phyloP scores from a whole-genome alignment of 2,888 invertebrate genomes.

The Barypeithes pellucidus region DNA sequence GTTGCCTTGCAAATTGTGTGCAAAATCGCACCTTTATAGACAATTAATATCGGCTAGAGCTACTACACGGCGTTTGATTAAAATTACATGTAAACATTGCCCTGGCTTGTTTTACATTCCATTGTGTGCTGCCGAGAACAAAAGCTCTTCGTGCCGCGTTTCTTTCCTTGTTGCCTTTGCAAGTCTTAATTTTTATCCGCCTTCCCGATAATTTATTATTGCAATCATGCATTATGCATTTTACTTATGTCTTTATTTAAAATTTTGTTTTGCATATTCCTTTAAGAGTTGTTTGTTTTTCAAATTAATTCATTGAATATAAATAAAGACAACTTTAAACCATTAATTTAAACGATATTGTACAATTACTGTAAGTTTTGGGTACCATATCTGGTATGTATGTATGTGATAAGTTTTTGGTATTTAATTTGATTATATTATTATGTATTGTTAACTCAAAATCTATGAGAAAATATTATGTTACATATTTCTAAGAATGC shows the following conservation, averaged over 20 bases:
- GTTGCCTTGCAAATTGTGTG: slow-evolving; percentile 69
- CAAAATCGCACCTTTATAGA: slow-evolving; percentile 69
- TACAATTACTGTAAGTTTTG: too few relatives aligned
- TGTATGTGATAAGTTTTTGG: too few relatives aligned
- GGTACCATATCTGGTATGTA: too few relatives aligned
- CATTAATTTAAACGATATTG: too few relatives aligned
- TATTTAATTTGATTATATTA: too few relatives aligned
- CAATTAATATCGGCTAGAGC: slow-evolving; percentile 69
- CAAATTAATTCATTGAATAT: not conserved
- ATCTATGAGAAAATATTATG: too few relatives aligned
- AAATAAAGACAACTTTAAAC: not conserved
- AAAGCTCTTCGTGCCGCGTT: slow-evolving; percentile 70
- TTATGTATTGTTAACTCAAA: too few relatives aligned
- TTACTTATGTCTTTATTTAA: slow-evolving; percentile 63
- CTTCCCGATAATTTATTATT: slow-evolving; percentile 64
- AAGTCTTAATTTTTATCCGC: slow-evolving; percentile 68
- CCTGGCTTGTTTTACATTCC: slow-evolving; percentile 71
- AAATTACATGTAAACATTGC: slow-evolving; percentile 71
- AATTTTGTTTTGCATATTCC: slow-evolving; percentile 36
- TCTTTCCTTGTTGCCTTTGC: slow-evolving; percentile 55
- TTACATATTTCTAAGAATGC: too few relatives aligned
- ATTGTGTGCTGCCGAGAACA: slow-evolving; percentile 70
- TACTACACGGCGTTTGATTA: slow-evolving; percentile 69
- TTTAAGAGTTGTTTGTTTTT: slow-evolving; percentile 14
- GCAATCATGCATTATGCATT: slow-evolving; percentile 65